Conservation (phyloP, 2,888 invertebrate species). For the Blastobasis lacticolella region DNA sequence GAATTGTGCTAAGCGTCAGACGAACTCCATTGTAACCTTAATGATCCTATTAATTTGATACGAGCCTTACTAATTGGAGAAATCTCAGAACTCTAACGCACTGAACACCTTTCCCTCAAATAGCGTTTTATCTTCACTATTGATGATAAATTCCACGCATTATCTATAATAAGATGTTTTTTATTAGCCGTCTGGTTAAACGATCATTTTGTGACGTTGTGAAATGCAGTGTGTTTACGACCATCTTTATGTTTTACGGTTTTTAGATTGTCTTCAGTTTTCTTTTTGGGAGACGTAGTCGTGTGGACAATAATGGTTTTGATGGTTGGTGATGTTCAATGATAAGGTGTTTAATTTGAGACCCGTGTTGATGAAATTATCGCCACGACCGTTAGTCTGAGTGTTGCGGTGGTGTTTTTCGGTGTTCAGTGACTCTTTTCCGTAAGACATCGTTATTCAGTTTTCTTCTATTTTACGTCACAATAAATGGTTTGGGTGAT, state of each 20-base stretch:
- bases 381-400: too few species aligned
- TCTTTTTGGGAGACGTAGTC: too few species aligned
- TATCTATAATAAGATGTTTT: slow-evolving; percentile 20
- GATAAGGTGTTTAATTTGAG: too few species aligned
- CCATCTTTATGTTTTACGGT: slow-evolving; percentile 3
- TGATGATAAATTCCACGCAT: slow-evolving; percentile 9
- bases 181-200: slow-evolving; percentile 20
- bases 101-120: slow-evolving; percentile 15
- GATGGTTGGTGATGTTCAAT: too few species aligned
- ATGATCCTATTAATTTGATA: slow-evolving; percentile 37
- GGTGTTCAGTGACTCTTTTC: too few species aligned
- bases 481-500: too few species aligned
- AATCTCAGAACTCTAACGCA: slow-evolving; percentile 28
- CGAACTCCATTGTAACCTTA: slow-evolving; percentile 2
- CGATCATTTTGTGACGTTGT: slow-evolving; percentile 8
- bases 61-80: slow-evolving; percentile 40
- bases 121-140: slow-evolving; percentile 22
- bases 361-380: too few species aligned
- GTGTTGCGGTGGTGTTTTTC: too few species aligned
- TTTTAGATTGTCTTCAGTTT: neutral
- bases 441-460: too few species aligned
- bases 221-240: slow-evolving; percentile 3
- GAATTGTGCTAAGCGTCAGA: too few species aligned
- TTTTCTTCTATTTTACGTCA: too few species aligned
- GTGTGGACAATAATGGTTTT: too few species aligned